Evolutionary conservation across 64 coral and sea anemone genomes (phyloP), one percentile per base, ranked within the genome.

Genomic region (Stichodactyla helianthus): DNA sequence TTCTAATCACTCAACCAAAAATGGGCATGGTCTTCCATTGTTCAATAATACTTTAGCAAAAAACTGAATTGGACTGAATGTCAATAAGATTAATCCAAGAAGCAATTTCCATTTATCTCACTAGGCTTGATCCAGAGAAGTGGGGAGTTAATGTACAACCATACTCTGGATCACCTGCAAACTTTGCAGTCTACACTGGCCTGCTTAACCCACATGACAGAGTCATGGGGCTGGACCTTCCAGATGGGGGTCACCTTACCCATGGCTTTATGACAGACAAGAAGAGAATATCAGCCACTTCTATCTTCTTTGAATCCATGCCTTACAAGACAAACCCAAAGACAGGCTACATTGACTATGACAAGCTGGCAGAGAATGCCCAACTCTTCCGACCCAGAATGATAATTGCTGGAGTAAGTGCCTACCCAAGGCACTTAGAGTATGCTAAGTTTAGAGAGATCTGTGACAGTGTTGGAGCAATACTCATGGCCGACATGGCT

Each of bases 241-340:
- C 97, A 50, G 97, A 99, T 90, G 97, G 97, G 6, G 97, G 97
- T 27, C 97, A 99, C 44, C 50, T 99, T 50, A 99, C 97, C 16
- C 97, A 99, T 83, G 97, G 97, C 35, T 99, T 99, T 79, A 99
- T 99, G 97, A 99, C 97, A 53, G 97, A 99, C 57, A 99, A 99
- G 86, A 99, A 99, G 61, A 68, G 97, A 7, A 99, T 99, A 25
- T 99, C 97, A 7, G 97, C 97, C 52, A 99, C 97, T 50, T 99
- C 97, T 35, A 99, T 99, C 77, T 99, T 88, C 90, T 99, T 99
- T 86, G 97, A 99, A 55, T 99, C 97, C 2, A 99, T 99, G 97
- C 97, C 97, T 55, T 99, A 99, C 71, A 99, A 99, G 68, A 89
- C 92, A 68, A 50, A 95, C 67, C 81, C 80, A 22, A 80, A 70